Evolutionary conservation across 2,888 invertebrate species (phyloP), one percentile per base, ranked within the genome.

Genomic region (Matsumyia berberina): DNA sequence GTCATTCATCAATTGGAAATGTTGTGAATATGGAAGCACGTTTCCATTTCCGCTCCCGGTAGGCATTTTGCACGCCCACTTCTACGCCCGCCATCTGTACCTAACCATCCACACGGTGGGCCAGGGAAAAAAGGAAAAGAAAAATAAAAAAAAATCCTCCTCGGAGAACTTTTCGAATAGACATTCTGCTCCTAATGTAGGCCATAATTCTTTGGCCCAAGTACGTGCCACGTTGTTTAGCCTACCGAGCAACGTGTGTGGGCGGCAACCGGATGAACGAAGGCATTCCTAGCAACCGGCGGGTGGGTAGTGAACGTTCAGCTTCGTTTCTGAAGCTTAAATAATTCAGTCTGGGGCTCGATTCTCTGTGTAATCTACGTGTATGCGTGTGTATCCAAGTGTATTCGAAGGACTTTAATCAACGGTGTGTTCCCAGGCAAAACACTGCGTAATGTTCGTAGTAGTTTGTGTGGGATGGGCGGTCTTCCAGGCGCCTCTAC

Each of bases 101-200:
- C 60, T 55, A 17, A 11, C 2, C 12, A 66, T 35, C 33, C 15
- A 42, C 29, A 33, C 9, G 12, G n/a, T n/a, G n/a, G 17, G 31
- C 2, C n/a, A 9, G 6, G 0, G 15, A 8, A 73, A 42, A 73
- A 31, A 33, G 15, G 6, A 1, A 11, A 5, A 53, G 5, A 42
- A 15, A 15, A 1, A 35, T 11, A 17, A 35, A 35, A 17, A 57
- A 42, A 33, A 70, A 46, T 55, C 49, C 49, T 70, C 49, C 49
- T 49, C 29, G n/a, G 31, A 24, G 64, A 64, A 74, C 46, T 55
- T 74, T 57, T 46, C 64, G 74, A 57, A 66, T 66, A 66, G 44
- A 74, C 64, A 58, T 66, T 77, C 77, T 44, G 72, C 44, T 72
- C 12, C 72, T 72, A 82, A 82, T 81, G 77, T 72, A 66, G 76